Conservation (phyloP, 2,797 vertebrate species). For the Molossus alvarezi region DNA sequence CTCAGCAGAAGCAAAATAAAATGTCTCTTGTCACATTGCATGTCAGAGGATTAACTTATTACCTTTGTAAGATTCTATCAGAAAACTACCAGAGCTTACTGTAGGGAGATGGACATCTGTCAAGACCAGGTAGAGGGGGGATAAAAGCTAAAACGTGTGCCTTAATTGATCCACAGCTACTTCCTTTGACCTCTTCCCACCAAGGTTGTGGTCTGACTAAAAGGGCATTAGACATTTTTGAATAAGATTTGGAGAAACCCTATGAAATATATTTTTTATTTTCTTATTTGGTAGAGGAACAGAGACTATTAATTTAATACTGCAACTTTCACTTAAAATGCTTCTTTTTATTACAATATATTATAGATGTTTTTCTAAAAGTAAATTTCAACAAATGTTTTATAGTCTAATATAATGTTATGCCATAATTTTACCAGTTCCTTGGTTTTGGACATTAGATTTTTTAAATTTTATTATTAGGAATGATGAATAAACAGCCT, state of each 20-base stretch:
- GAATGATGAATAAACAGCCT: not conserved
- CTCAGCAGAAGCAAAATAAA: not conserved
- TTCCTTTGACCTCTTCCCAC: not conserved
- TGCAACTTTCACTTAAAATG: not conserved
- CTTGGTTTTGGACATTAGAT: not conserved
- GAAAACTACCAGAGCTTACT: not conserved
- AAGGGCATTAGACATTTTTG: not conserved
- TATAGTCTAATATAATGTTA: slow-evolving; percentile 19
- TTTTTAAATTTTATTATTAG: not conserved
- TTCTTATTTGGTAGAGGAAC: not conserved
- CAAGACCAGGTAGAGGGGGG: not conserved
- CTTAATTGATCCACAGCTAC: not conserved
- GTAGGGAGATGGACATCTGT: not conserved
- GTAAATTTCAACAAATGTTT: not conserved
- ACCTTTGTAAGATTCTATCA: not conserved
- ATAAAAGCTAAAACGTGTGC: not conserved
- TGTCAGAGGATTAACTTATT: not conserved
- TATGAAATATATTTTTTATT: not conserved
- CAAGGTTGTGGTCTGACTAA: not conserved
- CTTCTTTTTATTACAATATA: not conserved
- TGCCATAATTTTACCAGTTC: not conserved
- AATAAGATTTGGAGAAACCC: not conserved
- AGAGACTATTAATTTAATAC: not conserved
- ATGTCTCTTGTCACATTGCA: not conserved
- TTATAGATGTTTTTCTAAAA: slow-evolving; percentile 1